A percentile compares a stretch with the other conserved stretches of the same genome.
Conservation (phyloP, 2,113 vertebrate genomes). For the Propithecus coquereli region DNA sequence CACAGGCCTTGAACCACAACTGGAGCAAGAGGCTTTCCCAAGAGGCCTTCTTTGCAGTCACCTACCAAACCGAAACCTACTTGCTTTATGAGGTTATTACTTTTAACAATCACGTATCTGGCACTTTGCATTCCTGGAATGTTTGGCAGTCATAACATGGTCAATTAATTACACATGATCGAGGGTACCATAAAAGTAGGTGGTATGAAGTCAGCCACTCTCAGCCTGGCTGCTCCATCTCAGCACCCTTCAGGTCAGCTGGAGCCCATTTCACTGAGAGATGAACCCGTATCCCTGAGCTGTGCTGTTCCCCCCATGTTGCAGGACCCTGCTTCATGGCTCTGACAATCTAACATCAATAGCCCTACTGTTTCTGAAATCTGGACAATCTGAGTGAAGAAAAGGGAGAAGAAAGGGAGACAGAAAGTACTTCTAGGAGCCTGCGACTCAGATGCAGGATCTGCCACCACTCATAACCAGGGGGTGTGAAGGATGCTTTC, state of each 20-base stretch:
- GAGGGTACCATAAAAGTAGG: neutral
- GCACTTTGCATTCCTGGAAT: neutral
- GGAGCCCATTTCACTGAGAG: neutral
- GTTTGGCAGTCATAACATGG: neutral
- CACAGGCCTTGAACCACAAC: neutral
- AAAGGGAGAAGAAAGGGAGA: constrained; percentile 24
- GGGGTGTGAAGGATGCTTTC: constrained; percentile 67
- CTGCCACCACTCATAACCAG: constrained; percentile 66
- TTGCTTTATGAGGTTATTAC: neutral
- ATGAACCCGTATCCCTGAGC: neutral
- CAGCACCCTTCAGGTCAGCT: rapidly evolving
- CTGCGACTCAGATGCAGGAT: constrained; percentile 36
- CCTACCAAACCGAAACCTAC: neutral
- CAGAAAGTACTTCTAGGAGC: neutral
- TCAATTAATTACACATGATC: neutral
- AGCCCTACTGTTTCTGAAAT: neutral
- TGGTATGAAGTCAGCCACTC: no score
- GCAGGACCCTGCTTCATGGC: neutral
- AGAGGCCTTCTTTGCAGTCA: neutral
- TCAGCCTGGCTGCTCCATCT: neutral
- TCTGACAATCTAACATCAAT: neutral
- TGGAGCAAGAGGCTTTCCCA: neutral
- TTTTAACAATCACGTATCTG: neutral
- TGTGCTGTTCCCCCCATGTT: rapidly evolving
- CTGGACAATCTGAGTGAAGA: neutral